Conservation (phyloP, 2,113 vertebrate genomes). For the Numenius arquata region DNA sequence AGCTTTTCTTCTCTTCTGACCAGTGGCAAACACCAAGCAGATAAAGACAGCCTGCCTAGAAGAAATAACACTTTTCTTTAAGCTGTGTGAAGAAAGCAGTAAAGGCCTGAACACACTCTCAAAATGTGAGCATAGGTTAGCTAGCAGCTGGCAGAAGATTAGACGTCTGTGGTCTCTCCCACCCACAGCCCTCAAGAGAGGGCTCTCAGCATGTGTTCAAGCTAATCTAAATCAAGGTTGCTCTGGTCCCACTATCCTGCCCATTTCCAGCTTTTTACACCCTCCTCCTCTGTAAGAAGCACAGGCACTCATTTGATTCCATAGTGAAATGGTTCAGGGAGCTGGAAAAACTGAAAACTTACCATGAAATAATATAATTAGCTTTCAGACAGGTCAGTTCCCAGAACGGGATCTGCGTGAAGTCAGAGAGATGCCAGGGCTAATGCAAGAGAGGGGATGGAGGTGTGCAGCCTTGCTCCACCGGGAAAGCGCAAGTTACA, state of each 20-base stretch:
- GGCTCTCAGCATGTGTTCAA: background rate
- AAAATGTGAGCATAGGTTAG: background rate
- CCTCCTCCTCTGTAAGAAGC: background rate
- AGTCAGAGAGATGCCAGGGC: background rate
- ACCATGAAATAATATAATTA: constrained; percentile 28
- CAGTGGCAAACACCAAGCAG: background rate
- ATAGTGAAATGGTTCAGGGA: background rate
- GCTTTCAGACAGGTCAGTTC: background rate
- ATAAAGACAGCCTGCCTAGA: background rate
- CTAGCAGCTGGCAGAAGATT: background rate
- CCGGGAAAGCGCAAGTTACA: background rate
- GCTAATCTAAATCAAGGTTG: background rate
- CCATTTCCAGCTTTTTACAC: background rate
- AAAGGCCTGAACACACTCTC: background rate
- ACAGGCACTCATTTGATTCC: background rate
- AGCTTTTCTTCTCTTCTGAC: background rate
- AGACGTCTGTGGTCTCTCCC: background rate
- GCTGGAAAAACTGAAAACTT: background rate
- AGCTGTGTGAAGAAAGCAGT: background rate
- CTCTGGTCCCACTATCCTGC: background rate
- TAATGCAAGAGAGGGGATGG: background rate
- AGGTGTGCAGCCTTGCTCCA: background rate
- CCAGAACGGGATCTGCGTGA: accelerated
- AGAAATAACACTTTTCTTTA: background rate
- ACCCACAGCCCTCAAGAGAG: background rate